phyloP scores from a whole-genome alignment of 2,113 vertebrate species.

The Engystomops pustulosus region DNA sequence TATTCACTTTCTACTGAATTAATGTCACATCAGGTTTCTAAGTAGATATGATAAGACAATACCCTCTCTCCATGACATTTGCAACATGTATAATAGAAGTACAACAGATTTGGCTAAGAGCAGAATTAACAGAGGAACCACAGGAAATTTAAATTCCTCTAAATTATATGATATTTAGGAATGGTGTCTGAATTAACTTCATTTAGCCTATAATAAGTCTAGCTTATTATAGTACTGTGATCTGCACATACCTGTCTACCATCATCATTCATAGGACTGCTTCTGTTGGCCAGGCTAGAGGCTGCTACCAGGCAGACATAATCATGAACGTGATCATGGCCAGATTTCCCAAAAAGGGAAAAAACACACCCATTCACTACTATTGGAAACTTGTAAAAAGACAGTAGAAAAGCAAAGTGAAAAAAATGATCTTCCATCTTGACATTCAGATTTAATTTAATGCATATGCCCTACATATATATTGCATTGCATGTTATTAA shows the following conservation, averaged over 20 bases:
- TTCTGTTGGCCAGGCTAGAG: not conserved
- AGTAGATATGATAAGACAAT: too few species aligned
- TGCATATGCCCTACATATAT: too few species aligned
- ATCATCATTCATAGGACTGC: not conserved
- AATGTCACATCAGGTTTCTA: not conserved
- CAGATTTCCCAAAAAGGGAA: slow-evolving; percentile 4
- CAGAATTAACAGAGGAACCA: not conserved
- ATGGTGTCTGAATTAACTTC: too few species aligned
- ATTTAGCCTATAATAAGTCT: too few species aligned
- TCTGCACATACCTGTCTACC: not conserved
- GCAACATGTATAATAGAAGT: too few species aligned
- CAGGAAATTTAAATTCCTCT: not conserved
- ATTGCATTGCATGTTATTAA: too few species aligned
- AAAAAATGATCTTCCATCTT: not conserved
- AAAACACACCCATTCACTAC: slow-evolving; percentile 25
- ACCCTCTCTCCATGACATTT: too few species aligned
- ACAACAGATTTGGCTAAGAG: not conserved
- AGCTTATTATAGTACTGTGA: not conserved
- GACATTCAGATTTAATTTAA: too few species aligned
- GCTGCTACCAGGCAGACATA: slow-evolving; percentile 12
- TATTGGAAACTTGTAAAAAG: not conserved
- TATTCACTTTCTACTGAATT: not conserved
- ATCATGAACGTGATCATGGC: not conserved
- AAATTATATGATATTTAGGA: not conserved
- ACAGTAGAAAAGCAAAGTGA: not conserved